Conservation (phyloP, 2,888 invertebrate species). For the Hypomecis punctinalis region DNA sequence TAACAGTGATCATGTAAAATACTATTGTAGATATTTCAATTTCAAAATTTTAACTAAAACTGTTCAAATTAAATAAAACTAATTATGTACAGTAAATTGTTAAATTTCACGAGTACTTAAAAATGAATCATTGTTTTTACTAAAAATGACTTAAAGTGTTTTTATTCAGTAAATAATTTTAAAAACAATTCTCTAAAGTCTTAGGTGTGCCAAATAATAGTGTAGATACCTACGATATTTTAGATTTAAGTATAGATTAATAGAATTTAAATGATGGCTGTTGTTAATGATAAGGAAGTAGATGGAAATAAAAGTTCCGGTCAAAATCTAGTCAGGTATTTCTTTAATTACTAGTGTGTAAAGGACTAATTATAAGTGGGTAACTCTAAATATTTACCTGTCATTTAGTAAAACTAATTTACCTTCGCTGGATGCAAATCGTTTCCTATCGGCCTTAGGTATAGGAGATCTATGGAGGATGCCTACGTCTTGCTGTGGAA, state of each 20-base stretch:
- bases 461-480: too few relatives aligned
- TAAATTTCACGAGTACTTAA: neutral
- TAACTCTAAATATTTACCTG: neutral
- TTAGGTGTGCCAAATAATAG: slow-evolving; percentile 48
- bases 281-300: slow-evolving; percentile 50
- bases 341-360: slow-evolving; percentile 13
- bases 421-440: too few relatives aligned
- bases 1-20: slow-evolving; percentile 62
- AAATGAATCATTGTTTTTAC: neutral
- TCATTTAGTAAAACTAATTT: too few relatives aligned
- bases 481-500: too few relatives aligned
- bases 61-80: slow-evolving; percentile 22
- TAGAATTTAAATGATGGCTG: slow-evolving; percentile 51
- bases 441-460: too few relatives aligned
- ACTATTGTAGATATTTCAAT: slow-evolving; percentile 25
- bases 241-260: slow-evolving; percentile 43
- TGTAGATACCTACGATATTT: slow-evolving; percentile 39
- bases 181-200: slow-evolving; percentile 18
- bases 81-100: neutral
- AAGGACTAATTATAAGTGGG: neutral
- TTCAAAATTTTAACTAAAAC: slow-evolving; percentile 21
- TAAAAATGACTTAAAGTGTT: neutral
- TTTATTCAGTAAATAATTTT: neutral
- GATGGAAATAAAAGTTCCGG: slow-evolving; percentile 35
- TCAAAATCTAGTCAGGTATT: slow-evolving; percentile 26